Evolutionary conservation across 1,140 invertebrate species (phyloP), one percentile per base, ranked within the genome.

Genomic region (Drosophila murphyi): DNA sequence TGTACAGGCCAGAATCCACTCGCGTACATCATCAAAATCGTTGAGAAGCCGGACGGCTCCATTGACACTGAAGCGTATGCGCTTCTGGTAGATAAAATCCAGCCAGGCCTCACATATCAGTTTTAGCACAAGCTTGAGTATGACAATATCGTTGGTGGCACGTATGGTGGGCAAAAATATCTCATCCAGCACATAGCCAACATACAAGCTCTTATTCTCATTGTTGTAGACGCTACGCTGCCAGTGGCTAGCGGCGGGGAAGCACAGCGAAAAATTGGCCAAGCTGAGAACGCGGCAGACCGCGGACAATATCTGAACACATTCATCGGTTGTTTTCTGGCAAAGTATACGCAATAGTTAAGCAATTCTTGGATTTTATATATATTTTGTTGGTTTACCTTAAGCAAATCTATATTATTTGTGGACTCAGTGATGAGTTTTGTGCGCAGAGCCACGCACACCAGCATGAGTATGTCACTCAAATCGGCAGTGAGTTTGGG

Each of bases 41-140:
- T 94, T 94, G 20, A 96, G 91, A 20, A 97, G 91, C 77, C 96
- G 96, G 35, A 95, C 90, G 0, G 93, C 93, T 4, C 93, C 93
- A 57, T 88, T 81, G 0, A 89, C 74, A 31, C 85, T 91, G 85
- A 97, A 97, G 92, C 96, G 96, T 43, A 97, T 96, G 91, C 95
- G 95, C 72, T 96, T 95, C 37, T 95, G 94, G 88, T 96, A 97
- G 67, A 97, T 97, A 64, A 97, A 96, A 91, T 97, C 96, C 35
- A 97, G 92, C 96, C 96, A 97, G 1, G 96, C 95, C 89, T 97
- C 96, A 83, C 96, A 97, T 93, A 97, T 96, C 41, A 97, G 95
- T 86, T 95, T 94, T 2, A 97, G 91, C 37, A 97, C 94, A 93
- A 97, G 96, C 79, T 96, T 96, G 1, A 95, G 94, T 5, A 96